Percentiles rank a stretch among this genome's conserved stretches.
Conservation (phyloP, 2,113 vertebrate genomes). For the Todiramphus saurophagus region DNA sequence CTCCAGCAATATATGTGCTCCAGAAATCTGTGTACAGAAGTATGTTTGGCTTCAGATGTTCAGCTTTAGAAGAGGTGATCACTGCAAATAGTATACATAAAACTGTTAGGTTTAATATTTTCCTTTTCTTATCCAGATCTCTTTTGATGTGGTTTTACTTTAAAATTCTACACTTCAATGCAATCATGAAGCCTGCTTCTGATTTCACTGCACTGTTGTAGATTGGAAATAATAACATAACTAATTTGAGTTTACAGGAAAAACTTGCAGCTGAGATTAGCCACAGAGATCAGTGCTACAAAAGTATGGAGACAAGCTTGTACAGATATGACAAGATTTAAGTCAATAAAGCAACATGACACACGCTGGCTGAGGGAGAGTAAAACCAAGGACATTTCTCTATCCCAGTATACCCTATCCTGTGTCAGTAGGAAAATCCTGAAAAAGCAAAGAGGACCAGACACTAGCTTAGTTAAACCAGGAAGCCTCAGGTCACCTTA, state of each 20-base stretch:
- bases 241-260: neutral
- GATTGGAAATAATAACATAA: neutral
- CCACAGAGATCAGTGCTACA: neutral
- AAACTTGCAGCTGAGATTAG: neutral
- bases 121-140: neutral
- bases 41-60: neutral
- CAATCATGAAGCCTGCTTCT: neutral
- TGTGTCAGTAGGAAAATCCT: neutral
- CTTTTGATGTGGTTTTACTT: neutral
- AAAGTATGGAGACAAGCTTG: neutral
- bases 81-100: neutral
- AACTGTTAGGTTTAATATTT: neutral
- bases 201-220: neutral
- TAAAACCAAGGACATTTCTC: neutral
- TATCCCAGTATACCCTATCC: neutral
- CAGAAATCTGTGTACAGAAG: neutral
- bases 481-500: slow-evolving; percentile 32
- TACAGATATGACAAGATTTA: neutral
- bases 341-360: neutral
- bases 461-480: slow-evolving; percentile 47
- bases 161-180: neutral
- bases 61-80: neutral
- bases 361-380: neutral
- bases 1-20: neutral
- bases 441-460: slow-evolving; percentile 49